phyloP scores from a whole-genome alignment of 2,797 vertebrate species.

The Pseudochirops cupreus region DNA sequence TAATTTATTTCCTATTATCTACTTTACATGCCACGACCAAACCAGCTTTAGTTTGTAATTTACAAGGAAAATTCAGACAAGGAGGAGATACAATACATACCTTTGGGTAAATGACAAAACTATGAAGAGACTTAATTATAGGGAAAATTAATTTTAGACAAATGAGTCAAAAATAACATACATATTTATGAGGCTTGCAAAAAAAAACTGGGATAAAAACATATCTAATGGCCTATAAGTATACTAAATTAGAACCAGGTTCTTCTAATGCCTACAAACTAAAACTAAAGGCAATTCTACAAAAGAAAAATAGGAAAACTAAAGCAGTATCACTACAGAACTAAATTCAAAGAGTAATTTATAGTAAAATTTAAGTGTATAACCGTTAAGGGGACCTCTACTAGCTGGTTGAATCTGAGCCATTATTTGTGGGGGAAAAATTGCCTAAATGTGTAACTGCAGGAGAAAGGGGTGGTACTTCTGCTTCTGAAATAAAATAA shows the following conservation, averaged over 20 bases:
- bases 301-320: conserved; percentile 39
- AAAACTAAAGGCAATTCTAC: not conserved
- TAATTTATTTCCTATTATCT: not conserved
- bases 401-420: not conserved
- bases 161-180: not conserved
- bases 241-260: conserved; percentile 29
- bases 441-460: not conserved
- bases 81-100: not conserved
- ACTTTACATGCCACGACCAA: not conserved
- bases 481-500: conserved; percentile 19
- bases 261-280: not conserved
- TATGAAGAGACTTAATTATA: conserved; percentile 11
- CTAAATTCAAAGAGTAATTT: not conserved
- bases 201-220: conserved; percentile 14
- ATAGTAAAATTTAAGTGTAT: not conserved
- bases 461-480: not conserved
- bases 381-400: not conserved
- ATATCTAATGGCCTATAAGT: not conserved
- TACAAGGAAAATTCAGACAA: not conserved
- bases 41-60: not conserved
- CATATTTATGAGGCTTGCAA: conserved; percentile 30
- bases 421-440: not conserved
- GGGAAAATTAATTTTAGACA: not conserved
- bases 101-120: conserved; percentile 30
- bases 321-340: not conserved